Conservation (phyloP, 2,888 invertebrate genomes). For the Macrophya annulata region DNA sequence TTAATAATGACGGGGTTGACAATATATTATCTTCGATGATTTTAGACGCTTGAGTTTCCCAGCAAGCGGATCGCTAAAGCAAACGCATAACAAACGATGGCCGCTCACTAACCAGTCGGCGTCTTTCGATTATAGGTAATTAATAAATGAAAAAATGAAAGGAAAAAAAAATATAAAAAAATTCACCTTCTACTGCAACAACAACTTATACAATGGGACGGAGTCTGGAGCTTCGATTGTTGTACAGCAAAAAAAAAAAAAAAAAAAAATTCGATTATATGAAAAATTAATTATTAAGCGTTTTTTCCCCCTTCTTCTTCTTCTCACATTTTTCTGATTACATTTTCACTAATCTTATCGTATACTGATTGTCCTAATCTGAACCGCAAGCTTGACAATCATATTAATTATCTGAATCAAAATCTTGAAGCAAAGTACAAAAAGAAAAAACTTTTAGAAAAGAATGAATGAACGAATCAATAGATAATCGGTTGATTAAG, state of each 20-base stretch:
- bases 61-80: constrained; percentile 77
- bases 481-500: not conserved
- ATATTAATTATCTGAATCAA: not conserved
- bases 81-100: constrained; percentile 78
- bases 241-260: not conserved
- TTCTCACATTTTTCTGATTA: not conserved
- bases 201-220: not conserved
- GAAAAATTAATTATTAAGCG: not conserved
- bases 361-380: not conserved
- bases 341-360: not conserved
- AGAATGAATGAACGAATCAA: not conserved
- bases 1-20: not conserved
- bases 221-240: not conserved
- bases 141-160: constrained; percentile 58
- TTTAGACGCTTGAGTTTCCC: constrained; percentile 80
- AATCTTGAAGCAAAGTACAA: not conserved
- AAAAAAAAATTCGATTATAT: not conserved
- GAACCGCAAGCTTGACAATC: not conserved
- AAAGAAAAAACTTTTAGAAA: not conserved
- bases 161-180: not conserved
- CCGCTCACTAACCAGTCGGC: constrained; percentile 78
- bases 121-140: constrained; percentile 79
- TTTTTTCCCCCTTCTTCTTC: not conserved
- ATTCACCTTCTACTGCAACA: not conserved
- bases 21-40: constrained; percentile 68